Evolutionary conservation across 2,797 vertebrate genomes (phyloP), one percentile per base, ranked within the genome.

Genomic region (Poeciliopsis presidionis): DNA sequence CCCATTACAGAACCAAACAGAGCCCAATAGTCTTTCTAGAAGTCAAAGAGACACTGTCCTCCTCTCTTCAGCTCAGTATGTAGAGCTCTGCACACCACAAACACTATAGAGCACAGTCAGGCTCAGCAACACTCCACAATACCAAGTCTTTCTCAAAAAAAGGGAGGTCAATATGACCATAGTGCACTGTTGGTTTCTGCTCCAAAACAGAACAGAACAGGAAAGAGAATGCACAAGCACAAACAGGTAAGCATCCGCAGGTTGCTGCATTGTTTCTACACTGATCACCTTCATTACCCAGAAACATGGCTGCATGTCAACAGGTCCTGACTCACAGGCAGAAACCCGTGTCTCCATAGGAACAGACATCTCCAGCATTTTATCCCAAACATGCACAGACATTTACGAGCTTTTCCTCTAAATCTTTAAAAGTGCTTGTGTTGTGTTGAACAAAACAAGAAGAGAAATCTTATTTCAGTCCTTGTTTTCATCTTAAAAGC

Each of bases 401-500:
- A 2, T 63, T 65, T 39, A 4, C 16, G 3, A 20, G 16, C 39
- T 65, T 65, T 43, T 69, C 13, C 65, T 69, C 4, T 25, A 5
- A 16, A 67, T 36, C 30, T 20, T 30, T 39, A 25, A 65, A 65
- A 69, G 65, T 69, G 39, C 39, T 67, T 41, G 36, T 67, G 36
- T 36, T 63, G 36, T 63, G 59, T 63, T 36, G 59, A 33, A 20
- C 20, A 25, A 41, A 79, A 77, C 61, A 77, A 89, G 87, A 86
- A 82, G 69, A 74, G 84, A 61, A 87, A 81, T 83, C 72, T 87
- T 81, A 85, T 77, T 49, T 72, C 47, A 45, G 11, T 49, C 16
- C 45, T 33, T 49, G 88, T 74, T 88, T 57, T 25, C 36, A 39
- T 20, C 33, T 65, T 11, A 22, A 39, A 65, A 39, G 33, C 36